Base-by-base conservation (phyloP, 2,797 vertebrate species). In the Parauchenoglanis punctatus region DNA sequence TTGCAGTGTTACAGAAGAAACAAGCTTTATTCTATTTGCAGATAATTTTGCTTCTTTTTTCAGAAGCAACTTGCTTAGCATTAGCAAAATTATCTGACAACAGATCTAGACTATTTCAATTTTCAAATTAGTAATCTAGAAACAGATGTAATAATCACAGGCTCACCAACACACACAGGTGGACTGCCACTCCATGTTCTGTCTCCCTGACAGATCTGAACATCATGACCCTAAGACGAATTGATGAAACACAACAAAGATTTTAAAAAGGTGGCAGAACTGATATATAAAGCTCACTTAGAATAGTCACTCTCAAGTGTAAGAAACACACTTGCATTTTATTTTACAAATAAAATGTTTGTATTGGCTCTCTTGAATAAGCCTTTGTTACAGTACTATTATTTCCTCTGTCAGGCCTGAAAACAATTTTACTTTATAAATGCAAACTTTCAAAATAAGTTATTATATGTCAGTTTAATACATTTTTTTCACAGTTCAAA, bases 81-180 rank as follows among this genome's bases (percentile, higher is more conserved):
- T 40, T 40, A 40, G 3, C 40, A 40, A 40, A 40, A 40, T 40
- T 40, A 40, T 40, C 3, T 40, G 40, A 40, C 40, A 40, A 40
- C 40, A 40, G 40, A 40, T 40, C 40, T 3, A 40, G 40, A 40
- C 40, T 40, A 40, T 40, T 40, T 40, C 40, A 40, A 40, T 40
- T 40, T 40, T 40, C 40, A 40, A 40, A 40, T 40, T 40, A 40
- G 40, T 40, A 40, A 40, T 40, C 40, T 4, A 40, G 40, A 40
- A 40, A 40, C 40, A 40, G 40, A 40, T 40, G 40, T 40, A 40
- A 40, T 40, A 40, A 40, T 40, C 61, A 88, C 59, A 89, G 83
- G 95, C 97, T 75, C 95, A 99, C 99, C 97, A 92, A 92, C 95
- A 95, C 99, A 99, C 7, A 89, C 82, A 0, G 97, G 97, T 63